Conservation (phyloP, 2,797 vertebrate genomes). For the Tinamus major region DNA sequence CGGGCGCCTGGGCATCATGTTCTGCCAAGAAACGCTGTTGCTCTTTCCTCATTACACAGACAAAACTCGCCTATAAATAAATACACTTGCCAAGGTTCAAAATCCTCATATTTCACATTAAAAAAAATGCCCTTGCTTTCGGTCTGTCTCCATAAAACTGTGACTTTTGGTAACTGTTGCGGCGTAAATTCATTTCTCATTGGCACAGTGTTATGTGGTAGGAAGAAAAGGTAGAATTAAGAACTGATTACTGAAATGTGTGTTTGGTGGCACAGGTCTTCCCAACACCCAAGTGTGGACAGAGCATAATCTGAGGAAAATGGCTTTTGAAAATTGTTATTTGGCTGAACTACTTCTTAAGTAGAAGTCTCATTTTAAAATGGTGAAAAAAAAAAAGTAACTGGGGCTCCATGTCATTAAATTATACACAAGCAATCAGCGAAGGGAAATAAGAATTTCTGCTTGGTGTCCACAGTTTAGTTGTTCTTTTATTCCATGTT, state of each 20-base stretch:
- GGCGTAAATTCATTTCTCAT: accelerated
- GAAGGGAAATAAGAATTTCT: not conserved
- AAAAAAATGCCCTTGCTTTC: not conserved
- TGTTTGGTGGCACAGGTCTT: not conserved
- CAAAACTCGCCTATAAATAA: accelerated
- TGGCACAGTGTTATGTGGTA: not conserved
- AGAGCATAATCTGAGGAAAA: not conserved
- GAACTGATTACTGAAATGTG: not conserved
- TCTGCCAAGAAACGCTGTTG: accelerated
- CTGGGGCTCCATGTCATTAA: not conserved
- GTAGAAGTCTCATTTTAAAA: not conserved
- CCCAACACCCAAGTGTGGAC: not conserved
- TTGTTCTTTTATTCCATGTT: not conserved
- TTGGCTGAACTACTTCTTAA: not conserved
- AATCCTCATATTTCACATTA: not conserved
- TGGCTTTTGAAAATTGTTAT: not conserved
- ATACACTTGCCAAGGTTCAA: not conserved
- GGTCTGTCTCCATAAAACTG: not conserved
- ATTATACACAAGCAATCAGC: not conserved
- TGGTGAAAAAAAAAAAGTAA: not conserved
- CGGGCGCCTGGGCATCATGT: not conserved
- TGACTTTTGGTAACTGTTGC: not conserved
- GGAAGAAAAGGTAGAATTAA: not conserved
- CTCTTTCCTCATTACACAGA: not conserved
- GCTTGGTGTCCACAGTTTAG: not conserved